A percentile compares a stretch with the other conserved stretches of the same genome.
These are phyloP conservation scores for Poecilia velifera DNA, from an alignment of 2,797 vertebrate genomes.

Conservation along the genomic window DNA sequence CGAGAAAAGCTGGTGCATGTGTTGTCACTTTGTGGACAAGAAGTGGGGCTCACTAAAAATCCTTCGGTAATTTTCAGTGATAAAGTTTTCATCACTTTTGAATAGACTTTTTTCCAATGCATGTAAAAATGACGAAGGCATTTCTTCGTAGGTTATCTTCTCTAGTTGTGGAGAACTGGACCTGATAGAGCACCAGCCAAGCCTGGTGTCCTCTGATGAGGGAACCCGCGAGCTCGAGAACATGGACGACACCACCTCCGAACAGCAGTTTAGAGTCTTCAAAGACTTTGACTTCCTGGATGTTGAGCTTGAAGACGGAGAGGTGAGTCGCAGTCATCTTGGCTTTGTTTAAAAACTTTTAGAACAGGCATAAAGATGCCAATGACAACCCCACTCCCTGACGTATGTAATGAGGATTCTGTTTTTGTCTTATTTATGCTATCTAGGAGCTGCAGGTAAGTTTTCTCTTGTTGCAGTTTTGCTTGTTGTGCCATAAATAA, in stretches of 20 bases:
- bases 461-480: slow-evolving; percentile 53
- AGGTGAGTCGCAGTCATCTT: slow-evolving; percentile 80
- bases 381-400: neutral
- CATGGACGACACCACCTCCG: slow-evolving; percentile 94
- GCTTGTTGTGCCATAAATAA: slow-evolving; percentile 46
- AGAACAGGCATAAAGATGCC: slow-evolving; percentile 7
- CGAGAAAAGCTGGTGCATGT: slow-evolving; percentile 97
- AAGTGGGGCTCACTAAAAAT: slow-evolving; percentile 97
- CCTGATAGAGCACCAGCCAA: slow-evolving; percentile 93
- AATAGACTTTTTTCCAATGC: neutral
- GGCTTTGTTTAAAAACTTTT: neutral
- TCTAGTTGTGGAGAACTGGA: slow-evolving; percentile 98
- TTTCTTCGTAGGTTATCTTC: slow-evolving; percentile 89
- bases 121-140: neutral
- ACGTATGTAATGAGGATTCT: slow-evolving; percentile 66
- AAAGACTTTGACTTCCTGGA: slow-evolving; percentile 99
- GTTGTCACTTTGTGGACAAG: slow-evolving; percentile 94
- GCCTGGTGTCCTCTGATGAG: slow-evolving; percentile 93
- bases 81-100: neutral
- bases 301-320: slow-evolving; percentile 98
- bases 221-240: slow-evolving; percentile 88
- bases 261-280: slow-evolving; percentile 98
- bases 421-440: slow-evolving; percentile 66
- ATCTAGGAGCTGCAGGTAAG: slow-evolving; percentile 84
- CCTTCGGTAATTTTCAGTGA: slow-evolving; percentile 87